These are phyloP conservation scores for Lipophrys pholis DNA, from an alignment of 2,113 vertebrate species.

Conservation along the genomic window DNA sequence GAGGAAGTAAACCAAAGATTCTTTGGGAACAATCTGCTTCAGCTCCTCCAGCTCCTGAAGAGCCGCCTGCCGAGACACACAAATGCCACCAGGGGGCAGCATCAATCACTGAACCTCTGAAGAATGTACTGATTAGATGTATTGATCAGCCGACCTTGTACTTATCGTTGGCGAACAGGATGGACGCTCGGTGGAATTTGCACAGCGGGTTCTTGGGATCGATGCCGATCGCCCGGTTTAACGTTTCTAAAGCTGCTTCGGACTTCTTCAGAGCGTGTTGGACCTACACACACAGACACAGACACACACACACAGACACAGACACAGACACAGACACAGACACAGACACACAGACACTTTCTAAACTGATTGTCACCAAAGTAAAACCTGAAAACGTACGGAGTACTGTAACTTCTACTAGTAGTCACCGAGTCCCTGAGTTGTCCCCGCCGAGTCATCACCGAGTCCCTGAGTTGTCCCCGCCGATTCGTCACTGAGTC, in stretches of 20 bases:
- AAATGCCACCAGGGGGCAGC: too few relatives aligned
- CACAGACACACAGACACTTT: not conserved
- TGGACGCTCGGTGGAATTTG: constrained; percentile 98
- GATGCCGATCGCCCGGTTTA: constrained; percentile 96
- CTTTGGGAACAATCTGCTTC: constrained; percentile 99
- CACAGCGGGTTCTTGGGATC: constrained; percentile 99
- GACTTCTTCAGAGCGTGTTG: constrained; percentile 98
- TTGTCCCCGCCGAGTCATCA: too few relatives aligned
- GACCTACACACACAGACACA: constrained; percentile 79
- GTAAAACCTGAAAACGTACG: too few relatives aligned
- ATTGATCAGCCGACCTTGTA: constrained; percentile 86
- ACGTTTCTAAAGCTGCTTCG: constrained; percentile 95
- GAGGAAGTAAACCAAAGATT: constrained; percentile 99
- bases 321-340: too few relatives aligned
- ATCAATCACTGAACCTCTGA: too few relatives aligned
- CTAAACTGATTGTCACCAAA: too few relatives aligned
- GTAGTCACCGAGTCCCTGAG: too few relatives aligned
- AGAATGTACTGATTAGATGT: too few relatives aligned
- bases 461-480: too few relatives aligned
- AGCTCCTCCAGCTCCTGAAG: constrained; percentile 98
- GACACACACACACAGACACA: not conserved
- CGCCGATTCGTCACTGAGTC: too few relatives aligned
- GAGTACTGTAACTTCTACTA: too few relatives aligned
- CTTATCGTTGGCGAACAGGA: constrained; percentile 98
- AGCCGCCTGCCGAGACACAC: constrained; percentile 86